phyloP scores from a whole-genome alignment of 2,113 vertebrate genomes.

The Aphyosemion australe region DNA sequence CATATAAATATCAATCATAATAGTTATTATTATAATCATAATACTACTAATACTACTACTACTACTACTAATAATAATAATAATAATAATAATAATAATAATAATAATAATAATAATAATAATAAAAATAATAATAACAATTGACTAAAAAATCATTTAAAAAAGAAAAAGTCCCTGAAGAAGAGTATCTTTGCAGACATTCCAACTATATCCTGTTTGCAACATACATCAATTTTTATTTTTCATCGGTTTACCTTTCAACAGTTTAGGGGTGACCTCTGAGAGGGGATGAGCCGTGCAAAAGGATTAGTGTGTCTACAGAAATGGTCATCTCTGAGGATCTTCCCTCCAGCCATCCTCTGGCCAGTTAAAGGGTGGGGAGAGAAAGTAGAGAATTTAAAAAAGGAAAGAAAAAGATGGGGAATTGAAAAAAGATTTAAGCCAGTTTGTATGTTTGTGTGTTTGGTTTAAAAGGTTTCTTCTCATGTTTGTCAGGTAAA shows the following conservation, averaged over 20 bases:
- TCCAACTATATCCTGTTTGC: slow-evolving; percentile 10
- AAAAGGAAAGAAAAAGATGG: background rate
- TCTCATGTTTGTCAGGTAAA: too few species aligned
- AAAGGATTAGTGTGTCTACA: slow-evolving; percentile 60
- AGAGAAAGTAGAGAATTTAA: slow-evolving; percentile 5
- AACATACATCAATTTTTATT: slow-evolving; percentile 4
- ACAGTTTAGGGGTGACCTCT: slow-evolving; percentile 59
- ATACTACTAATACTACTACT: too few species aligned
- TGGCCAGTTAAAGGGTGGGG: background rate
- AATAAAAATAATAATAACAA: too few species aligned
- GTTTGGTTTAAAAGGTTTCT: slow-evolving; percentile 37
- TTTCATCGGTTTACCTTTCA: slow-evolving; percentile 44
- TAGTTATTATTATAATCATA: too few species aligned
- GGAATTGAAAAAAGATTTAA: background rate
- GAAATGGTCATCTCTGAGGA: slow-evolving; percentile 54
- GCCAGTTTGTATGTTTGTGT: slow-evolving; percentile 59
- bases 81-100: too few species aligned
- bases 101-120: too few species aligned
- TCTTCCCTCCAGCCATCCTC: slow-evolving; percentile 47
- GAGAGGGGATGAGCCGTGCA: slow-evolving; percentile 54
- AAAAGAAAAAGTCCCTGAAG: too few species aligned
- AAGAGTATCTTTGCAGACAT: background rate
- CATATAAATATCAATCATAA: too few species aligned
- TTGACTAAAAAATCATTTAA: too few species aligned
- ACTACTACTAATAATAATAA: too few species aligned